These are phyloP conservation scores for Stramonita haemastoma DNA, from an alignment of 2,888 invertebrate species.

Conservation along the genomic window DNA sequence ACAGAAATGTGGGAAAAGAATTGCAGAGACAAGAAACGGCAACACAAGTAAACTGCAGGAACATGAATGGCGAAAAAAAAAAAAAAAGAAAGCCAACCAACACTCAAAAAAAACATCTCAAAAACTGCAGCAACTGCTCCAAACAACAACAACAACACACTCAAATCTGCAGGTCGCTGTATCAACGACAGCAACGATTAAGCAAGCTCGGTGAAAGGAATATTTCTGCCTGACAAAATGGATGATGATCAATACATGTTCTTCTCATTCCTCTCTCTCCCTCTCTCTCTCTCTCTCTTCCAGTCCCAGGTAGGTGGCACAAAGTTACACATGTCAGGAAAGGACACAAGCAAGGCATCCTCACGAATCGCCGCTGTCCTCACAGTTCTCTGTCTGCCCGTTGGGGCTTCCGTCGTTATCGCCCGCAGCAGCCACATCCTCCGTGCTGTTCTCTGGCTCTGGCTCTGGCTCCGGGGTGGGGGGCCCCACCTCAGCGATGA, in stretches of 20 bases:
- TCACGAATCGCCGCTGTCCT: not conserved
- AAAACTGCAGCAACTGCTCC: not conserved
- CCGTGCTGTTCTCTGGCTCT: not conserved
- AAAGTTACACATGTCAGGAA: not conserved
- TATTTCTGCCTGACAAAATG: not conserved
- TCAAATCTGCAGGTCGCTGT: not conserved
- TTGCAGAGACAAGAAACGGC: not conserved
- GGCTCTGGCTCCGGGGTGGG: slow-evolving; percentile 22
- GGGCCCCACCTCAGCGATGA: slow-evolving; percentile 50
- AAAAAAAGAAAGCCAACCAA: not conserved
- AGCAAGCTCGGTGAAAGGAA: not conserved
- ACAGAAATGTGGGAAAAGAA: no score
- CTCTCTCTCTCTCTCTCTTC: not conserved
- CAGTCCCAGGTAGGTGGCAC: slow-evolving; percentile 1
- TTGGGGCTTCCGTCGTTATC: not conserved
- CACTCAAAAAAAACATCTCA: not conserved
- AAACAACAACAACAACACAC: not conserved
- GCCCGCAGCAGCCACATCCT: not conserved
- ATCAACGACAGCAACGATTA: not conserved
- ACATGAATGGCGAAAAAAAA: not conserved
- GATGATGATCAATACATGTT: not conserved
- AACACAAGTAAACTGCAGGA: not conserved
- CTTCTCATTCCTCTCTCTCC: not conserved
- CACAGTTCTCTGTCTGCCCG: not conserved
- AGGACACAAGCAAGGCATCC: not conserved